Percentiles rank a stretch among this genome's conserved stretches.
Evolutionary conservation across 2,113 vertebrate species (phyloP).

Genomic region (Anas platyrhynchos): DNA sequence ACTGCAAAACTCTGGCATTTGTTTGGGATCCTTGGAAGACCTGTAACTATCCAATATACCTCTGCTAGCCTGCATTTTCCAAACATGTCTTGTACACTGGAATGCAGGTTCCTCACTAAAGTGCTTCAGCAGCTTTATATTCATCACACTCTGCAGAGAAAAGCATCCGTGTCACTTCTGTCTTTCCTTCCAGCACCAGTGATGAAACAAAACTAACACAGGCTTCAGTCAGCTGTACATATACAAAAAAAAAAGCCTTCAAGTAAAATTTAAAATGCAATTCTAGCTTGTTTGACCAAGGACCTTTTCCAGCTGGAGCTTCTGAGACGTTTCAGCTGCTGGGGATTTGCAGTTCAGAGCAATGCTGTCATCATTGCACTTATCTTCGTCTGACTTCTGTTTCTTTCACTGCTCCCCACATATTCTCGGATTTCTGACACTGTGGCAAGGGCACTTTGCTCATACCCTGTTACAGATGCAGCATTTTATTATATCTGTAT

Average conservation of each 20-base stretch:
- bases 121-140: neutral
- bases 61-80: neutral
- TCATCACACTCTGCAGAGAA: neutral
- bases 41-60: neutral
- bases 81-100: fast-evolving
- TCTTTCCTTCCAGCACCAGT: neutral
- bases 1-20: neutral
- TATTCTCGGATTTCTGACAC: neutral
- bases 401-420: neutral
- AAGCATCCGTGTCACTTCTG: neutral
- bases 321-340: neutral
- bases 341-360: neutral
- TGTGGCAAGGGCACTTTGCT: neutral
- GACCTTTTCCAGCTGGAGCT: neutral
- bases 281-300: neutral
- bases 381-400: conserved; percentile 38
- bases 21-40: neutral
- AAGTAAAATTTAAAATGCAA: neutral
- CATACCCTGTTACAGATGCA: neutral
- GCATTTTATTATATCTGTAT: neutral
- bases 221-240: neutral
- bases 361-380: fast-evolving
- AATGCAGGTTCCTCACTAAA: neutral
- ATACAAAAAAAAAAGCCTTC: neutral
- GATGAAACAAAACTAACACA: neutral